These are phyloP conservation scores for Pangasius krempfi DNA, from an alignment of 2,797 vertebrate species.

Conservation along the genomic window DNA sequence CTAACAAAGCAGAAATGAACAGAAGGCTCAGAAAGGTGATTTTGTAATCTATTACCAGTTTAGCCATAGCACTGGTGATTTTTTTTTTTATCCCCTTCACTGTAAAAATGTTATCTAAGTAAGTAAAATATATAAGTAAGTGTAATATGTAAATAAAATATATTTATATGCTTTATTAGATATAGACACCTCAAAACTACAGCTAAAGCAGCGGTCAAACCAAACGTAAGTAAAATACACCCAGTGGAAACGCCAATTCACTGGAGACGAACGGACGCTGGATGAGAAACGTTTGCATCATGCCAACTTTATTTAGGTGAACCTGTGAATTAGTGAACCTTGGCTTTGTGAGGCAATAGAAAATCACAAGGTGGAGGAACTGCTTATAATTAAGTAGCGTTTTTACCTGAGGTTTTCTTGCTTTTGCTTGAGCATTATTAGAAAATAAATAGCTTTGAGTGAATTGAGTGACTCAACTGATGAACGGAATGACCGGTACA, in stretches of 20 bases:
- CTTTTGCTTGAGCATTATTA: neutral
- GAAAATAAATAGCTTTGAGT: neutral
- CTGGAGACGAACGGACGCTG: too few relatives aligned
- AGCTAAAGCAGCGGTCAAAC: neutral
- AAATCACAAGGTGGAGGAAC: too few relatives aligned
- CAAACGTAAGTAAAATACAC: neutral
- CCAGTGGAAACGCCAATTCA: too few relatives aligned
- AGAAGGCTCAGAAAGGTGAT: too few relatives aligned
- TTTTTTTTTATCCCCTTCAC: neutral
- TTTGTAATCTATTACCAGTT: neutral
- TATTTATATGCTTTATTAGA: neutral
- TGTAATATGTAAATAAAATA: neutral
- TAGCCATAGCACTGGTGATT: neutral
- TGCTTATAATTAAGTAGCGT: too few relatives aligned
- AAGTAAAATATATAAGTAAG: neutral
- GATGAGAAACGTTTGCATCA: too few relatives aligned
- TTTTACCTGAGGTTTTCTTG: neutral
- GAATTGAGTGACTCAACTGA: neutral
- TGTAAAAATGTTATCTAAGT: neutral
- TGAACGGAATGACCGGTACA: neutral
- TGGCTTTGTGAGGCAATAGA: neutral
- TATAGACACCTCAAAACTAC: neutral
- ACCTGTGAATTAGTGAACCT: neutral
- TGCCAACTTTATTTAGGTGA: too few relatives aligned
- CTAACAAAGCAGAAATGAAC: neutral